Conservation (phyloP, 2,888 invertebrate species). For the Cheiracanthium punctorium region DNA sequence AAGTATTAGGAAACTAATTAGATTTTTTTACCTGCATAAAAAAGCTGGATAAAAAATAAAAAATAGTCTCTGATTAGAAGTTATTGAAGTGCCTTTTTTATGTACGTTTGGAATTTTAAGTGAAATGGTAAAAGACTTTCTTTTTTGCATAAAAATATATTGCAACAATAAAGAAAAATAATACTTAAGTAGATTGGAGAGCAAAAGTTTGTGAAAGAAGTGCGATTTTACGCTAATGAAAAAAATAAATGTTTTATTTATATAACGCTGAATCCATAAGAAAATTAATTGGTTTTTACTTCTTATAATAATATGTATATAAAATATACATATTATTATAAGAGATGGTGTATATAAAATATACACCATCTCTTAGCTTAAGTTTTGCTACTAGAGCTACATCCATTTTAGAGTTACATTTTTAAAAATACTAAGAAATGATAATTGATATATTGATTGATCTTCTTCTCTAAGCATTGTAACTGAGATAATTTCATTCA, state of each 20-base stretch:
- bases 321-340: too few relatives aligned
- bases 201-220: background rate
- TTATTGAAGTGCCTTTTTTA: background rate
- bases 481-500: too few relatives aligned
- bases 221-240: background rate
- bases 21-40: background rate
- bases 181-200: background rate
- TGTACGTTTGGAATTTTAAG: conserved; percentile 6
- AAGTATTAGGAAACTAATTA: conserved; percentile 12
- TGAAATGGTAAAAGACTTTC: background rate
- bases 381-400: too few relatives aligned
- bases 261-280: background rate
- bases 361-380: too few relatives aligned
- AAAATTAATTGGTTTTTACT: too few relatives aligned
- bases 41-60: background rate
- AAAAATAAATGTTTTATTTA: background rate
- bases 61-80: background rate
- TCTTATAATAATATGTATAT: too few relatives aligned
- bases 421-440: too few relatives aligned
- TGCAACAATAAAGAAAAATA: background rate
- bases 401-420: too few relatives aligned
- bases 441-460: too few relatives aligned
- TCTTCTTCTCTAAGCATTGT: too few relatives aligned
- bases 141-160: background rate
- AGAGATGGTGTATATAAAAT: too few relatives aligned